phyloP scores from a whole-genome alignment of 2,888 invertebrate genomes.

The Eudemis profundana region DNA sequence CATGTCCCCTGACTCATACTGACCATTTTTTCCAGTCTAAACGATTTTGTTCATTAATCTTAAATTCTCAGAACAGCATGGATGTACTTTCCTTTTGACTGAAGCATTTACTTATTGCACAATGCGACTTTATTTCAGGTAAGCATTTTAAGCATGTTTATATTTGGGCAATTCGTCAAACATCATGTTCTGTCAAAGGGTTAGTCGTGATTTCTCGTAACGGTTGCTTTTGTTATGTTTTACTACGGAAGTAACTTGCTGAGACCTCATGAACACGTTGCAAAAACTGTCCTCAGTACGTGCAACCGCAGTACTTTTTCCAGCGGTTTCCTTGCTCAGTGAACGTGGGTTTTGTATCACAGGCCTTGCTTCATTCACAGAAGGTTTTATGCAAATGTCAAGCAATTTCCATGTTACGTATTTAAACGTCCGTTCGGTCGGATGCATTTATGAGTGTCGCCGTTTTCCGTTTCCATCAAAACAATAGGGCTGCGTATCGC shows the following conservation, averaged over 20 bases:
- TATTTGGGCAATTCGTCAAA: background rate
- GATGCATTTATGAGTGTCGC: slow-evolving; percentile 39
- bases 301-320: slow-evolving; percentile 34
- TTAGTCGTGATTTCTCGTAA: slow-evolving; percentile 24
- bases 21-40: slow-evolving; percentile 44
- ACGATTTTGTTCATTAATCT: slow-evolving; percentile 49
- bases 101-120: slow-evolving; percentile 32
- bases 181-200: background rate
- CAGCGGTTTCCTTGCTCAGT: slow-evolving; percentile 25
- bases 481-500: slow-evolving; percentile 31
- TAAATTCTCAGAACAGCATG: slow-evolving; percentile 57
- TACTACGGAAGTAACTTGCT: slow-evolving; percentile 26
- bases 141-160: background rate
- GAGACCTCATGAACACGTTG: slow-evolving; percentile 3
- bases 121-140: too few relatives aligned
- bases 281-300: slow-evolving; percentile 19
- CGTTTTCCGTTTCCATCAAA: slow-evolving; percentile 38
- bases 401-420: slow-evolving; percentile 42
- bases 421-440: slow-evolving; percentile 30
- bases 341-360: slow-evolving; percentile 31
- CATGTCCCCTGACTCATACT: slow-evolving; percentile 55
- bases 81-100: slow-evolving; percentile 20
- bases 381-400: slow-evolving; percentile 42
- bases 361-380: slow-evolving; percentile 40
- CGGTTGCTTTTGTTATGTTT: slow-evolving; percentile 12